These are phyloP conservation scores for Pavo muticus DNA, from an alignment of 2,113 vertebrate species.

Conservation along the genomic window DNA sequence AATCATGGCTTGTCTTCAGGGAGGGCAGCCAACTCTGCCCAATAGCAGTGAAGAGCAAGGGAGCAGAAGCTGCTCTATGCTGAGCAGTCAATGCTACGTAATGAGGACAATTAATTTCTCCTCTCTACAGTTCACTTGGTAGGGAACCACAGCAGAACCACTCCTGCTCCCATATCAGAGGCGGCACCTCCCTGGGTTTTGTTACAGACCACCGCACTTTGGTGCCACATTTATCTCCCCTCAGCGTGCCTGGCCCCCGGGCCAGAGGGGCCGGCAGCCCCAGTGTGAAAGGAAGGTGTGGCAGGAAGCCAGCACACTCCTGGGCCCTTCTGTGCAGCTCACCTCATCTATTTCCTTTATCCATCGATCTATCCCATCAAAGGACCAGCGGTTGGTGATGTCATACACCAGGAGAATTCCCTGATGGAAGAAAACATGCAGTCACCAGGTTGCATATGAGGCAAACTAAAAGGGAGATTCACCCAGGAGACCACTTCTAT, in stretches of 20 bases:
- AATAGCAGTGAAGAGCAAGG: rapidly evolving
- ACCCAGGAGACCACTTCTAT: neutral
- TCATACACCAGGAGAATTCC: constrained; percentile 98
- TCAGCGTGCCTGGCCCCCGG: neutral
- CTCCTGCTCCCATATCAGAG: rapidly evolving
- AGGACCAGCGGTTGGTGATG: constrained; percentile 98
- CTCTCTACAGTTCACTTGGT: too few species aligned
- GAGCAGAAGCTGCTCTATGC: neutral
- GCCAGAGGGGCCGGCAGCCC: neutral
- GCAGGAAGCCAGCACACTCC: neutral
- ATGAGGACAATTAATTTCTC: neutral
- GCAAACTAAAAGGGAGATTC: neutral
- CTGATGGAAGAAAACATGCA: constrained; percentile 72
- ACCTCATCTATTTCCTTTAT: constrained; percentile 99
- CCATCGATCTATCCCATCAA: constrained; percentile 98
- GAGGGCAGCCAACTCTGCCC: neutral
- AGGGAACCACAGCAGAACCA: neutral
- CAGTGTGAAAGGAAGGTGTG: neutral
- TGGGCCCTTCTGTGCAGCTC: neutral
- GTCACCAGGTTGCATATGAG: neutral
- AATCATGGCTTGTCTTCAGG: neutral
- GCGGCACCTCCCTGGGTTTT: neutral
- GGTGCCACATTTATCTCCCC: neutral
- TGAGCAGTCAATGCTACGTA: neutral
- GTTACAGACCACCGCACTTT: rapidly evolving